phyloP scores from a whole-genome alignment of 2,888 invertebrate species.

The Scaptomyza reducta region DNA sequence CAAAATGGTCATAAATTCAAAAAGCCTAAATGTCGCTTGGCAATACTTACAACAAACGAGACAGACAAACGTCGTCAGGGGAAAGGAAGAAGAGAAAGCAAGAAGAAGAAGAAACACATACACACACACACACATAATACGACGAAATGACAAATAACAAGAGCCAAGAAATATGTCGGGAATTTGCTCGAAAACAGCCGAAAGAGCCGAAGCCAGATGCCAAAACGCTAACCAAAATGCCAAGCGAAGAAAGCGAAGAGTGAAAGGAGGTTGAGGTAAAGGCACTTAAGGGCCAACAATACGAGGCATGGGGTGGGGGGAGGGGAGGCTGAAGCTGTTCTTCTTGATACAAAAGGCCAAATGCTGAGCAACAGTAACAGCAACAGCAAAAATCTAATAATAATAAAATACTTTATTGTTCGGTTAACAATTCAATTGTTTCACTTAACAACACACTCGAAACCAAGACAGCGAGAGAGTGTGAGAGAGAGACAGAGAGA shows the following conservation, averaged over 20 bases:
- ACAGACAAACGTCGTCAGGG: slow-evolving; percentile 11
- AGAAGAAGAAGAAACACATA: slow-evolving; percentile 1
- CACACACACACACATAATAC: slow-evolving; percentile 7
- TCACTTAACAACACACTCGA: slow-evolving; percentile 66
- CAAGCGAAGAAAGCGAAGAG: slow-evolving; percentile 8
- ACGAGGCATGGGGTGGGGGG: no score
- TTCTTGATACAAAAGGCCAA: slow-evolving; percentile 25
- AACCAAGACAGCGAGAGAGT: slow-evolving; percentile 10
- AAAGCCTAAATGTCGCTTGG: slow-evolving; percentile 71
- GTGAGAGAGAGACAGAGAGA: slow-evolving; percentile 1
- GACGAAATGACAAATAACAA: slow-evolving; percentile 74
- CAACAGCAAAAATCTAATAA: slow-evolving; percentile 70
- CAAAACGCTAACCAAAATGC: slow-evolving; percentile 52
- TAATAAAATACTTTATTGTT: slow-evolving; percentile 77
- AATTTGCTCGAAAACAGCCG: slow-evolving; percentile 74
- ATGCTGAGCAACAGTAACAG: slow-evolving; percentile 44
- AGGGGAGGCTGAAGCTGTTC: slow-evolving; percentile 1
- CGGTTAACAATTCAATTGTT: slow-evolving; percentile 77
- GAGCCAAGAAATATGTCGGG: slow-evolving; percentile 72
- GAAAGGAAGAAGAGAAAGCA: slow-evolving; percentile 5
- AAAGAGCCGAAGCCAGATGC: slow-evolving; percentile 48
- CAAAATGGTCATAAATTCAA: slow-evolving; percentile 76
- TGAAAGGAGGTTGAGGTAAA: slow-evolving; percentile 33
- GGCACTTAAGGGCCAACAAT: slow-evolving; percentile 62
- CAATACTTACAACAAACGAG: slow-evolving; percentile 46